Evolutionary conservation across 2,888 invertebrate species (phyloP).

Genomic region (Ornithoptera alexandrae): DNA sequence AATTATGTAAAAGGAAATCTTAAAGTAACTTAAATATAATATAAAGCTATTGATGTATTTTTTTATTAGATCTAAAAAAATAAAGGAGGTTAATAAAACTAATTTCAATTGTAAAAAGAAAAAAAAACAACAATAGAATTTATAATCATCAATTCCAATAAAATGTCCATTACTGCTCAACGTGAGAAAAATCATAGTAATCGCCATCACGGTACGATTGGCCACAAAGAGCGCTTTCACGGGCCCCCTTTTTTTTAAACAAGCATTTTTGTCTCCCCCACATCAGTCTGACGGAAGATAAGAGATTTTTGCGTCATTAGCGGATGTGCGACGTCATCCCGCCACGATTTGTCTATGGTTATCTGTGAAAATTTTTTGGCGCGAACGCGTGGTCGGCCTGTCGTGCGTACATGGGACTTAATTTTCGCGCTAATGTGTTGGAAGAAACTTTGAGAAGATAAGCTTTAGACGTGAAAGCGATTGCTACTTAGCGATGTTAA

Average conservation of each 20-base stretch:
- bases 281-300: conserved; percentile 62
- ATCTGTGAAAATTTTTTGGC: conserved; percentile 65
- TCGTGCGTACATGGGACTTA: conserved; percentile 68
- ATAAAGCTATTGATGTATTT: no score
- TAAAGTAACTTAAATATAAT: no score
- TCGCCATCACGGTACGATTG: conserved; percentile 55
- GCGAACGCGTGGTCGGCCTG: conserved; percentile 59
- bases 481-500: conserved; percentile 48
- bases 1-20: no score
- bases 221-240: conserved; percentile 56
- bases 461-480: conserved; percentile 57
- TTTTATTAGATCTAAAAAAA: no score
- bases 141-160: conserved; percentile 76
- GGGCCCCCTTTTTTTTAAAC: conserved; percentile 56
- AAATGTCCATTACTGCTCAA: conserved; percentile 59
- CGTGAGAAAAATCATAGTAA: conserved; percentile 75
- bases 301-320: conserved; percentile 75
- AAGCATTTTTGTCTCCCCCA: conserved; percentile 56
- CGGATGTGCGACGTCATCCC: conserved; percentile 63
- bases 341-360: conserved; percentile 77
- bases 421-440: conserved; percentile 70
- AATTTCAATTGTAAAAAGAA: conserved; percentile 29
- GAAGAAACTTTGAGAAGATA: conserved; percentile 69
- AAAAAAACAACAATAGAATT: conserved; percentile 43
- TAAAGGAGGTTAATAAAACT: no score